These are phyloP conservation scores for Platysternon megacephalum DNA, from an alignment of 2,113 vertebrate genomes.

Conservation along the genomic window DNA sequence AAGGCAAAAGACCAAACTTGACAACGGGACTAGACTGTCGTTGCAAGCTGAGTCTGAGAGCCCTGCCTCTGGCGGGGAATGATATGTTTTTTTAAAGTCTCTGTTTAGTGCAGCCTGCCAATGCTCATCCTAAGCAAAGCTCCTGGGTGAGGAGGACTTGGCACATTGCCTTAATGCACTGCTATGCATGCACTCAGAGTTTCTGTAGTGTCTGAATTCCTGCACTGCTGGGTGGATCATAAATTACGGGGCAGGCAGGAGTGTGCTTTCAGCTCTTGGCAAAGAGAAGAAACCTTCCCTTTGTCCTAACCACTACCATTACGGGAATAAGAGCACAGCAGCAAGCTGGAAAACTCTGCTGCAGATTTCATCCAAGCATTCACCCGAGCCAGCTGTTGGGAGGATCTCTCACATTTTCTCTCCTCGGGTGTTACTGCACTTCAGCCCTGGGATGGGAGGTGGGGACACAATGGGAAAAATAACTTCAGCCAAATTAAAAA, in stretches of 20 bases:
- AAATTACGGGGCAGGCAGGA: neutral
- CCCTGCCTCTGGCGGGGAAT: neutral
- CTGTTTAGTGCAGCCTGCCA: neutral
- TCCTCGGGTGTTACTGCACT: neutral
- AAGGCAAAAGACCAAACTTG: neutral
- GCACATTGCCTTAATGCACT: rapidly evolving
- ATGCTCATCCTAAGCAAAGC: neutral
- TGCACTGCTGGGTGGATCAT: neutral
- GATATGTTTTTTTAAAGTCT: neutral
- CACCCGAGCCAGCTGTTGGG: neutral
- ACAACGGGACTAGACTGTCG: neutral
- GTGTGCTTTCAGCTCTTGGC: neutral
- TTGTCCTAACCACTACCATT: neutral
- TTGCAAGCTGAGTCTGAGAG: neutral
- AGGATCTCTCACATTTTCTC: neutral
- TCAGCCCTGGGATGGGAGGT: rapidly evolving
- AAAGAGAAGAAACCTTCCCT: neutral
- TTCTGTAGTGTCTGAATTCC: neutral
- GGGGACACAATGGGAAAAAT: rapidly evolving
- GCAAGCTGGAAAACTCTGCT: neutral
- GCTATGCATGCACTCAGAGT: rapidly evolving
- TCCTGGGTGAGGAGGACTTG: neutral
- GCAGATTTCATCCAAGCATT: neutral
- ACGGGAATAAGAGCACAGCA: neutral
- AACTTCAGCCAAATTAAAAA: neutral